Evolutionary conservation across 2,797 vertebrate genomes (phyloP), one percentile per base, ranked within the genome.

Genomic region (Agapornis canus): DNA sequence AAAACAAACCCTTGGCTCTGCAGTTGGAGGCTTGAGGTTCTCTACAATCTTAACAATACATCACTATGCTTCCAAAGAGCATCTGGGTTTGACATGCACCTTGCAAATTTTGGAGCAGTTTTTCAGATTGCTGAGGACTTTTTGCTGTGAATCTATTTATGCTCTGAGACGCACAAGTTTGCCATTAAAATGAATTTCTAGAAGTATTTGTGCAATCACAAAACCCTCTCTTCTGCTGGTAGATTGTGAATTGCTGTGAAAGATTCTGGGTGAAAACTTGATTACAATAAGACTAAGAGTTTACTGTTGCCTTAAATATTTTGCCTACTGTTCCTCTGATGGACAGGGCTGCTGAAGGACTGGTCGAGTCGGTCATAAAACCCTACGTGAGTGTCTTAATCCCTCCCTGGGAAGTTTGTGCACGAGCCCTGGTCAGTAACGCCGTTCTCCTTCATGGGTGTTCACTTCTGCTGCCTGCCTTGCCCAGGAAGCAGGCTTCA

Each of bases 281-380:
- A 49, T 54, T 94, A 57, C 82, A 89, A 84, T 60, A 56, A 89
- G 81, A 73, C 68, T 77, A 27, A 72, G 80, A 72, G 88, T 92
- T 94, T 95, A 51, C 87, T 86, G 54, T 94, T 91, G 61, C 80
- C 79, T 94, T 95, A 91, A 94, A 95, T 91, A 59, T 90, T 94
- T 91, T 96, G 94, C 95, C 89, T 95, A 2, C 92, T 87, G 87
- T 95, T 95, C 95, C 91, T 81, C 90, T 95, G 87, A 81, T 39
- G 92, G 94, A 95, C 82, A 92, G 85, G 90, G 94, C 93, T 92
- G 90, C 94, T 92, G 96, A 94, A 95, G 91, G 82, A 94, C 80
- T 92, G 92, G 84, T 87, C n/a, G 69, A 92, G 76, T 95, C 94
- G 87, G 91, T 95, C 96, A 87, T 93, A 96, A 81, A 95, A 94